Conservation (phyloP, 2,888 invertebrate species). For the Cerastis rubricosa region DNA sequence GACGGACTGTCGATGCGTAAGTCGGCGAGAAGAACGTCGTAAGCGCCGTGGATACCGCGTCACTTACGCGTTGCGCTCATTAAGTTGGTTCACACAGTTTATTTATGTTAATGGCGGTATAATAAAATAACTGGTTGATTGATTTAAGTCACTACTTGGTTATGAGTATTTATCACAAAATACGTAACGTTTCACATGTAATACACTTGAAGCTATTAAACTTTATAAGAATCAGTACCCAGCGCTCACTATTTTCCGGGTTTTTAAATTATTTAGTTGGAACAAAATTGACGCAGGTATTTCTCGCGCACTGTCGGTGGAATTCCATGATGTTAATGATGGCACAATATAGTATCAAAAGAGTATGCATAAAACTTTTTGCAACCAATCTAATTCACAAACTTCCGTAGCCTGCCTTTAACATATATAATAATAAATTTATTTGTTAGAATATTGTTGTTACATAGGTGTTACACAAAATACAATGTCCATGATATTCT, state of each 20-base stretch:
- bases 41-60: background rate
- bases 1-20: background rate
- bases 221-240: too few species aligned
- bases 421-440: too few species aligned
- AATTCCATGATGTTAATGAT: background rate
- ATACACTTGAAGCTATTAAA: too few species aligned
- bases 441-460: too few species aligned
- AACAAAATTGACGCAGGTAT: too few species aligned
- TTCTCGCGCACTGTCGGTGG: too few species aligned
- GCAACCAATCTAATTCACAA: slow-evolving; percentile 44
- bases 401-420: slow-evolving; percentile 42
- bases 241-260: too few species aligned
- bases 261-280: too few species aligned
- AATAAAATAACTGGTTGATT: background rate
- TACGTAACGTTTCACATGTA: too few species aligned
- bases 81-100: background rate
- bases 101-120: background rate
- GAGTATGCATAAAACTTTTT: slow-evolving; percentile 8
- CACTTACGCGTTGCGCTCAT: background rate
- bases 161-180: background rate
- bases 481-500: too few species aligned
- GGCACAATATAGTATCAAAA: background rate
- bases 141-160: background rate
- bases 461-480: too few species aligned
- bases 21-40: background rate